phyloP scores from a whole-genome alignment of 2,113 vertebrate genomes.

The Tupaia tana region DNA sequence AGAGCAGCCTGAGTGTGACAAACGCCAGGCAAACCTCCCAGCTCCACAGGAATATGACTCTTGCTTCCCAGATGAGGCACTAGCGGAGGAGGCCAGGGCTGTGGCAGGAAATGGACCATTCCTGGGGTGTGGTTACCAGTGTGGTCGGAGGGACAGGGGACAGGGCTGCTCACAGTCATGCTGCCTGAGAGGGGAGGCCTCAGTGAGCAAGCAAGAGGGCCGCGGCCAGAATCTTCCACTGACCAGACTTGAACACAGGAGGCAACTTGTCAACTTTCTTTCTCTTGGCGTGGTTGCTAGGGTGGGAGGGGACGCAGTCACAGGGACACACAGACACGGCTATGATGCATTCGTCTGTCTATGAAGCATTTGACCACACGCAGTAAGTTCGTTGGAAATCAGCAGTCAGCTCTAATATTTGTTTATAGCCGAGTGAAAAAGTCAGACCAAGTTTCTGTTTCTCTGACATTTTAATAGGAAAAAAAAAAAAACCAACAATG shows the following conservation, averaged over 20 bases:
- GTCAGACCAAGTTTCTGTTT: not conserved
- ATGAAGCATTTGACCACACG: conserved; percentile 53
- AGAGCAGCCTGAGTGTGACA: not conserved
- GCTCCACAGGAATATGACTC: not conserved
- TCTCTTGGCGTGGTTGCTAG: not conserved
- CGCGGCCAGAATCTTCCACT: not conserved
- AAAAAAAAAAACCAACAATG: conserved; percentile 66
- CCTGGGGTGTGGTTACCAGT: not conserved
- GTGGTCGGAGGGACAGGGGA: not conserved
- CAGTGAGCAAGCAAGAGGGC: not conserved
- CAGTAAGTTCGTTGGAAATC: conserved; percentile 64
- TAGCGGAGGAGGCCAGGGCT: not conserved
- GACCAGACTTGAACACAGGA: conserved; percentile 9
- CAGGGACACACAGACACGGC: not conserved
- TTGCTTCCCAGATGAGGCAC: not conserved
- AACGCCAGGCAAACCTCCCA: not conserved
- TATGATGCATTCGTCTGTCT: conserved; percentile 2
- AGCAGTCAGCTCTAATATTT: conserved; percentile 27
- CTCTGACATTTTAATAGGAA: conserved; percentile 55
- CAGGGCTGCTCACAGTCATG: not conserved
- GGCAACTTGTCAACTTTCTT: conserved; percentile 38
- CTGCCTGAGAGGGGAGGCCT: not conserved
- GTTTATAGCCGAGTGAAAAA: conserved; percentile 24
- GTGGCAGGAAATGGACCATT: not conserved
- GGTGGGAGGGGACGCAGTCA: not conserved